These are phyloP conservation scores for Podabrus alpinus DNA, from an alignment of 2,888 invertebrate species.

Conservation along the genomic window DNA sequence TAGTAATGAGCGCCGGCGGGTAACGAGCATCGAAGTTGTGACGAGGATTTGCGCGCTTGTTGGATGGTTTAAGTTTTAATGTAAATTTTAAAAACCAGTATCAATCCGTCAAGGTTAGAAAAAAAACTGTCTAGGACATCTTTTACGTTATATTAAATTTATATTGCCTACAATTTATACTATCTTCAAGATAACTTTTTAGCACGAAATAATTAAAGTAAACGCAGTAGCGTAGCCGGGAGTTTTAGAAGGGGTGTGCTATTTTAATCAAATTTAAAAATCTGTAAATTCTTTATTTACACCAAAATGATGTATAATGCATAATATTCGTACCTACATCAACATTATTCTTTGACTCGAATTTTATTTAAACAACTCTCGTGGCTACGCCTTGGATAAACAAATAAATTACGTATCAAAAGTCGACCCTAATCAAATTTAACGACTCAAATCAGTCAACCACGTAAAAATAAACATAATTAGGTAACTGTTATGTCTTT, in stretches of 20 bases:
- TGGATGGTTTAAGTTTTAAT: background rate
- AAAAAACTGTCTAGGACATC: background rate
- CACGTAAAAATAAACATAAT: background rate
- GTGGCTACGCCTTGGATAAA: too few relatives aligned
- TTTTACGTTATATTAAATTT: background rate
- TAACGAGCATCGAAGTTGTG: background rate
- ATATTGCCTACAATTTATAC: background rate
- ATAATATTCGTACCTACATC: too few relatives aligned
- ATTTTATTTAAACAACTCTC: too few relatives aligned
- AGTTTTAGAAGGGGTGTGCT: too few relatives aligned
- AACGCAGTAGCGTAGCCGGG: too few relatives aligned
- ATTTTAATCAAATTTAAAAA: too few relatives aligned
- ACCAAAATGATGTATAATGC: too few relatives aligned
- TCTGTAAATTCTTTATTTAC: too few relatives aligned
- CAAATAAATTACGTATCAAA: too few relatives aligned
- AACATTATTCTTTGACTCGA: too few relatives aligned
- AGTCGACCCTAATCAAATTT: background rate
- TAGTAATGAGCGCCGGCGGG: background rate
- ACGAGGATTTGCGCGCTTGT: background rate
- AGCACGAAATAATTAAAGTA: background rate
- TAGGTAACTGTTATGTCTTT: conserved; percentile 24
- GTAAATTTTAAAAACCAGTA: background rate
- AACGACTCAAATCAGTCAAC: background rate
- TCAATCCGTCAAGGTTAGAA: background rate
- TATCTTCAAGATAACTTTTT: too few relatives aligned